Conservation (phyloP, 1,140 invertebrate genomes). For the Mycetomoellerius zeteki region DNA sequence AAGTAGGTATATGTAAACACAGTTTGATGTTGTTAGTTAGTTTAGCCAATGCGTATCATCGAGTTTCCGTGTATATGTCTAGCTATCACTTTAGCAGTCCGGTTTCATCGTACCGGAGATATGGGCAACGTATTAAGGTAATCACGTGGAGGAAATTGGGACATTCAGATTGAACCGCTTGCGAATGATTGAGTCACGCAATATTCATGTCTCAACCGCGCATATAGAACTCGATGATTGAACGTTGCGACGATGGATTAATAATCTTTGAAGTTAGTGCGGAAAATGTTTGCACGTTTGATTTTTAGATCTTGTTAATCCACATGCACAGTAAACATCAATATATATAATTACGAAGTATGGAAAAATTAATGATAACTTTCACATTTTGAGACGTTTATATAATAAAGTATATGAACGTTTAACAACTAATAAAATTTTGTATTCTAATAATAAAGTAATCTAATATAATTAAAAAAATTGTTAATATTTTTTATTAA, state of each 20-base stretch:
- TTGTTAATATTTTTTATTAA: neutral
- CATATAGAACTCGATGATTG: slow-evolving; percentile 38
- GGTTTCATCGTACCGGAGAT: slow-evolving; percentile 61
- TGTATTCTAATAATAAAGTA: neutral
- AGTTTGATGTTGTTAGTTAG: slow-evolving; percentile 48
- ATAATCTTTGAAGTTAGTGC: neutral
- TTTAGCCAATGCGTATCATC: slow-evolving; percentile 45
- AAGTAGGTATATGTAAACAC: slow-evolving; percentile 29
- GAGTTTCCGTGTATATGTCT: slow-evolving; percentile 38
- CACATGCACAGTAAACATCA: neutral
- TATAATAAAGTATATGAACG: neutral
- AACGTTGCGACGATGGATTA: slow-evolving; percentile 50
- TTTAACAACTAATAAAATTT: neutral
- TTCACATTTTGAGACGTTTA: neutral
- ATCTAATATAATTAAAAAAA: neutral
- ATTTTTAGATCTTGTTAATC: neutral
- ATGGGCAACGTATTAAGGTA: slow-evolving; percentile 67
- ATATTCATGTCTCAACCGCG: slow-evolving; percentile 64
- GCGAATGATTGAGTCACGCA: slow-evolving; percentile 70
- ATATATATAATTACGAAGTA: neutral
- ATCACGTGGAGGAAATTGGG: slow-evolving; percentile 71
- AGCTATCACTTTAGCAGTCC: slow-evolving; percentile 57
- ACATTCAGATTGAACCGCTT: slow-evolving; percentile 68
- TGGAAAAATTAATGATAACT: neutral
- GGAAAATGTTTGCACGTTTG: neutral